Evolutionary conservation across 2,797 vertebrate genomes (phyloP).

Genomic region (Pangasius sanitwongsei): DNA sequence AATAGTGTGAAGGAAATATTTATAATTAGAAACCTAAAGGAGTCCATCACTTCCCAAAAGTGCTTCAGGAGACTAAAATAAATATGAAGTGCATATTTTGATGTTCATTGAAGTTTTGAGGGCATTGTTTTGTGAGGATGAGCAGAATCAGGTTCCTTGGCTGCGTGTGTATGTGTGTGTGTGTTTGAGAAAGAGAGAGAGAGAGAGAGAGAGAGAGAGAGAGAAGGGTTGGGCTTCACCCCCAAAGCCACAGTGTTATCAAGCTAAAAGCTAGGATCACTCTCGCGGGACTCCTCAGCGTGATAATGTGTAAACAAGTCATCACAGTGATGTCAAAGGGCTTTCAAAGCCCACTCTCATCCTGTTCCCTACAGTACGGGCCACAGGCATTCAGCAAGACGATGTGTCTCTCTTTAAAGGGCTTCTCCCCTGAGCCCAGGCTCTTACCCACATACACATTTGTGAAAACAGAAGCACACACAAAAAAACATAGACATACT

Average conservation of each 20-base stretch:
- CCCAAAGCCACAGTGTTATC: conserved; percentile 47
- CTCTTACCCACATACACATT: conserved; percentile 13
- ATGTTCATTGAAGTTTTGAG: neutral
- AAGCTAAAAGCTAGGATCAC: conserved; percentile 61
- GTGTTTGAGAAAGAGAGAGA: neutral
- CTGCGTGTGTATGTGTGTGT: neutral
- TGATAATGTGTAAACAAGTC: conserved; percentile 84
- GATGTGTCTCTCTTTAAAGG: conserved; percentile 74
- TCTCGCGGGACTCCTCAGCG: conserved; percentile 69
- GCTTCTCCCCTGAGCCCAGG: conserved; percentile 50
- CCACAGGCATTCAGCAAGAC: conserved; percentile 81
- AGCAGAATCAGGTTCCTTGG: neutral
- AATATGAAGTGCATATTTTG: neutral
- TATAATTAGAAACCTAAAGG: neutral
- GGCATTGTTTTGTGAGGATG: neutral
- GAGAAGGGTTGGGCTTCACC: neutral
- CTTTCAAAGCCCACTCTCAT: conserved; percentile 80
- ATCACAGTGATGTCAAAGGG: conserved; percentile 81
- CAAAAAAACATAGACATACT: conserved; percentile 13
- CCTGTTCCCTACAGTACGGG: conserved; percentile 78
- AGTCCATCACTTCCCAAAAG: neutral
- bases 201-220: no score
- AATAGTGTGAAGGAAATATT: neutral
- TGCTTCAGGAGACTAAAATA: neutral
- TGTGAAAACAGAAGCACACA: neutral